Conservation (phyloP, 2,797 vertebrate genomes). For the Pogoniulus pusillus region DNA sequence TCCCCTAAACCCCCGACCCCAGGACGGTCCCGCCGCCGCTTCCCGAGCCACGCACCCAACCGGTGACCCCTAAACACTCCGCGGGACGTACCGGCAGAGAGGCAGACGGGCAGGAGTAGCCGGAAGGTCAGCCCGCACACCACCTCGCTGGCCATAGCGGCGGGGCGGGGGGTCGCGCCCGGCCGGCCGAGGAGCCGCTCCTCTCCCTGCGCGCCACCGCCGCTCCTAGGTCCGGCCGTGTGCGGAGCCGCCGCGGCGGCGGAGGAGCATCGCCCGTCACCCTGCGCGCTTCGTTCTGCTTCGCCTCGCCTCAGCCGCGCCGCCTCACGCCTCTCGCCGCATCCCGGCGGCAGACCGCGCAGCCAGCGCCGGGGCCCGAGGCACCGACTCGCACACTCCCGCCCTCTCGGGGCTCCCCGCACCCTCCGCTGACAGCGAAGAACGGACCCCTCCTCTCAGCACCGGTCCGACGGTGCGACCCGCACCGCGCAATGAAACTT, state of each 20-base stretch:
- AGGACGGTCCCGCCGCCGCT: background rate
- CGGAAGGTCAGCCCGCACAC: conserved; percentile 95
- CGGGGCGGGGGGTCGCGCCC: background rate
- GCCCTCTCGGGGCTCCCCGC: background rate
- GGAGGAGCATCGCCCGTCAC: conserved; percentile 67
- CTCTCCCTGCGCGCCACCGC: conserved; percentile 38
- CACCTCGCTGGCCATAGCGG: conserved; percentile 92
- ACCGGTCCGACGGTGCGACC: background rate
- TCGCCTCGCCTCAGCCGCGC: conserved; percentile 4
- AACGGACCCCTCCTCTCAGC: background rate
- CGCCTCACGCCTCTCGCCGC: conserved; percentile 27
- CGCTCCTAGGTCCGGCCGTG: conserved; percentile 67
- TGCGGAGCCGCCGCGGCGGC: conserved; percentile 64
- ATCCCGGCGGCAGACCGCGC: conserved; percentile 13
- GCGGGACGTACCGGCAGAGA: conserved; percentile 87
- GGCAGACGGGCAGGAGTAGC: conserved; percentile 90
- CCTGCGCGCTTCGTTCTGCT: background rate
- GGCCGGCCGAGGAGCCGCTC: background rate
- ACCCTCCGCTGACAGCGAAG: conserved; percentile 30
- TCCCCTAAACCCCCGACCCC: background rate
- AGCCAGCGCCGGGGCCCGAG: background rate
- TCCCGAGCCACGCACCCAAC: background rate
- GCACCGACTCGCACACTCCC: background rate
- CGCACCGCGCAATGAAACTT: background rate
- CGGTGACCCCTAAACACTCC: background rate